These are phyloP conservation scores for Riparia riparia DNA, from an alignment of 2,113 vertebrate species.

Conservation along the genomic window DNA sequence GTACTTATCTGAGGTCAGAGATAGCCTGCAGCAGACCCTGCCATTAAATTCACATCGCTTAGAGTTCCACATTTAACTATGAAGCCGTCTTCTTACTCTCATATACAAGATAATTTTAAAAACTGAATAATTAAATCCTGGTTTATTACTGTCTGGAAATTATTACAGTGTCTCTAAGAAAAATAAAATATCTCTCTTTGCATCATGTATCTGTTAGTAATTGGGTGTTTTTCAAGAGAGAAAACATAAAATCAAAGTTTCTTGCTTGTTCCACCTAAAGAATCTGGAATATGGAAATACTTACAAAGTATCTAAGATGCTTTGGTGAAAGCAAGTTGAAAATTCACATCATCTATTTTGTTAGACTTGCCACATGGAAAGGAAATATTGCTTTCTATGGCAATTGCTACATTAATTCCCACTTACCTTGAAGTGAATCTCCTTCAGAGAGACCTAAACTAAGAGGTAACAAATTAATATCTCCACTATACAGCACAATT, in stretches of 20 bases:
- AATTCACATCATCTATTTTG: background rate
- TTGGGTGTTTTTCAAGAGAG: background rate
- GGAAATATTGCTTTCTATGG: background rate
- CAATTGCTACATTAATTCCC: background rate
- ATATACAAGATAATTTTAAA: background rate
- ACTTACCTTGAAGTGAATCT: background rate
- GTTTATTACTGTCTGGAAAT: background rate
- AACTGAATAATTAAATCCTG: background rate
- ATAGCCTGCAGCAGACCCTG: background rate
- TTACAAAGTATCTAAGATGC: slow-evolving; percentile 2
- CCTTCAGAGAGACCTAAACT: background rate
- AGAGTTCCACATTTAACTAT: background rate
- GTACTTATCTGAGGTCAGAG: slow-evolving; percentile 1
- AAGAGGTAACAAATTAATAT: background rate
- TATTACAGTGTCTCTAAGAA: background rate
- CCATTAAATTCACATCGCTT: background rate
- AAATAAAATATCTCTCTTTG: background rate
- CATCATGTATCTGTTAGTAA: background rate
- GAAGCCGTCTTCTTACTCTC: background rate
- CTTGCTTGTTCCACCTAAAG: background rate
- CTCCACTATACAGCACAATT: background rate
- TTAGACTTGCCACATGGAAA: background rate
- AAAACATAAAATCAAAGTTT: background rate
- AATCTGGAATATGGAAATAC: slow-evolving; percentile 31
- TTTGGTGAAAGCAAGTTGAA: slow-evolving; percentile 21